Conservation (phyloP, 2,888 invertebrate genomes). For the Beris chalybata region DNA sequence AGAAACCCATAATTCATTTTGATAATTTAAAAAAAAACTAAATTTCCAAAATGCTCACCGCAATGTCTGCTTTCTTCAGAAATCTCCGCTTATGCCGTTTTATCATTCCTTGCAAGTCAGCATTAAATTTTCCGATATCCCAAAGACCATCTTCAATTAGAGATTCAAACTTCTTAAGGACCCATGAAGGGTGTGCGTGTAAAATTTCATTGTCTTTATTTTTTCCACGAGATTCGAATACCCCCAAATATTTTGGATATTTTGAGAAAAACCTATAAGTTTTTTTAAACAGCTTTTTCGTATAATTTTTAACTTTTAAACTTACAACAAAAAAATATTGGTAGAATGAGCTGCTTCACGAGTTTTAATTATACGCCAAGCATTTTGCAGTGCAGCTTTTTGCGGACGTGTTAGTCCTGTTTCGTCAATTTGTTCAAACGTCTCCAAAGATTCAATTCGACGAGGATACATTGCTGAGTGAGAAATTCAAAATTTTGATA, state of each 20-base stretch:
- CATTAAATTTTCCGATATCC: slow-evolving; percentile 24
- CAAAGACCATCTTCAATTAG: slow-evolving; percentile 31
- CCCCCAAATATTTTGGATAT: slow-evolving; percentile 26
- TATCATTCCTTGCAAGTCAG: neutral
- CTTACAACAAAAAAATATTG: slow-evolving; percentile 26
- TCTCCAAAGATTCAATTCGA: slow-evolving; percentile 20
- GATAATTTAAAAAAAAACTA: neutral
- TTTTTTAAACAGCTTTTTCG: neutral
- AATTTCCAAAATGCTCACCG: slow-evolving; percentile 14
- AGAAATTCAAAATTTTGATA: too few relatives aligned
- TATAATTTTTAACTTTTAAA: neutral
- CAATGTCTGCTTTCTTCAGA: slow-evolving; percentile 23
- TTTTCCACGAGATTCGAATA: slow-evolving; percentile 8
- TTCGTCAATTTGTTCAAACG: slow-evolving; percentile 17
- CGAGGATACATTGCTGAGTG: slow-evolving; percentile 24
- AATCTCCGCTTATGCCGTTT: slow-evolving; percentile 17
- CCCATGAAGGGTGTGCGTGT: slow-evolving; percentile 30
- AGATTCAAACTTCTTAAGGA: slow-evolving; percentile 13
- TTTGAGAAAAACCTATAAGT: slow-evolving; percentile 25
- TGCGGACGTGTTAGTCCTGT: slow-evolving; percentile 32
- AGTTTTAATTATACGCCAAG: slow-evolving; percentile 31
- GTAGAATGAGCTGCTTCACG: slow-evolving; percentile 20
- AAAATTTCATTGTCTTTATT: slow-evolving; percentile 22
- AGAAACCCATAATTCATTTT: neutral
- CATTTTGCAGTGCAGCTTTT: slow-evolving; percentile 29